phyloP scores from a whole-genome alignment of 2,888 invertebrate genomes.

The Julus scanicus region DNA sequence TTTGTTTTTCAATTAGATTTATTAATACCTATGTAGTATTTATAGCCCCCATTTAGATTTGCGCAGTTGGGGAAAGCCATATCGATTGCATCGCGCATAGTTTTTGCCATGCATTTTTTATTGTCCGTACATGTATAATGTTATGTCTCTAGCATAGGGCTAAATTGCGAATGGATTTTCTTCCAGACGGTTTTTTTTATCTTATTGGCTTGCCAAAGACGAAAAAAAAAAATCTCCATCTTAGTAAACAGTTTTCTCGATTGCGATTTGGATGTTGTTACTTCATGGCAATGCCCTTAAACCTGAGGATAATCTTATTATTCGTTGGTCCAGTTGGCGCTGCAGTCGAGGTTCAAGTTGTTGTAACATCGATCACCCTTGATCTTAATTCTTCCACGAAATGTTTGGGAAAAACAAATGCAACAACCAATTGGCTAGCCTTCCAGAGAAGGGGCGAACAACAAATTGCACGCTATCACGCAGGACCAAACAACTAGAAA shows the following conservation, averaged over 20 bases:
- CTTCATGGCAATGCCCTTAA: constrained; percentile 33
- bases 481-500: background rate
- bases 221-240: constrained; percentile 21
- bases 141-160: background rate
- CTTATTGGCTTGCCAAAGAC: constrained; percentile 33
- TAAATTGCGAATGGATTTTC: constrained; percentile 21
- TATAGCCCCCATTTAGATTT: constrained; percentile 7
- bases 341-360: background rate
- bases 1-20: constrained; percentile 9
- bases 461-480: constrained; percentile 5
- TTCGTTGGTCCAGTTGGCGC: constrained; percentile 17
- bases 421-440: constrained; percentile 25
- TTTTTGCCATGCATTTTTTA: background rate
- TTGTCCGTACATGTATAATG: background rate
- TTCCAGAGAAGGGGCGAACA: constrained; percentile 17
- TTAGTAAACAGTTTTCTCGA: constrained; percentile 15
- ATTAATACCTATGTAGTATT: background rate
- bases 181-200: constrained; percentile 20
- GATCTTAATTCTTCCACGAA: constrained; percentile 33
- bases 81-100: constrained; percentile 28
- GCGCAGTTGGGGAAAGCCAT: background rate
- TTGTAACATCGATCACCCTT: background rate
- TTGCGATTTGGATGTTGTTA: constrained; percentile 25
- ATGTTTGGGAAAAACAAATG: constrained; percentile 27
- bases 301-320: constrained; percentile 12